These are phyloP conservation scores for Lophotriccus pileatus DNA, from an alignment of 2,797 vertebrate genomes.

Conservation along the genomic window DNA sequence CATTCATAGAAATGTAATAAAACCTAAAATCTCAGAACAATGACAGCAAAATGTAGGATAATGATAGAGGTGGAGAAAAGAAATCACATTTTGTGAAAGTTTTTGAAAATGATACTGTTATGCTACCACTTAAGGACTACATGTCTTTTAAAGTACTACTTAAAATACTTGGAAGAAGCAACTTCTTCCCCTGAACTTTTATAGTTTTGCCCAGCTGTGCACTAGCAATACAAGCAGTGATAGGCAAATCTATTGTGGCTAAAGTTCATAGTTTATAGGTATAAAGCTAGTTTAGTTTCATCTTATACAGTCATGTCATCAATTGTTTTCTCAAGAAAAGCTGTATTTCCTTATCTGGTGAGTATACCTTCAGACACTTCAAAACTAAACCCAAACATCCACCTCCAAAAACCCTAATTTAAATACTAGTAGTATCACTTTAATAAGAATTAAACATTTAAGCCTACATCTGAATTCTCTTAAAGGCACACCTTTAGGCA, in stretches of 20 bases:
- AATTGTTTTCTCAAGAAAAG: background rate
- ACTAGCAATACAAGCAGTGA: background rate
- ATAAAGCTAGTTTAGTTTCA: background rate
- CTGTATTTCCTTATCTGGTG: fast-evolving
- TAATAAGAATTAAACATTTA: background rate
- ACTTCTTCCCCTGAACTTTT: background rate
- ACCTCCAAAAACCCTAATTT: fast-evolving
- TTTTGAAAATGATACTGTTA: background rate
- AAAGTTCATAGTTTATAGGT: background rate
- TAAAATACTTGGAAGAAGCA: background rate
- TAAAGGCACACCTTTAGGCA: background rate
- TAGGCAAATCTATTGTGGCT: background rate
- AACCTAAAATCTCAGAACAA: background rate
- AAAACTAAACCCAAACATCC: background rate
- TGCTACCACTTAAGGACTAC: background rate
- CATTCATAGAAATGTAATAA: background rate
- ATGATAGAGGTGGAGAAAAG: background rate
- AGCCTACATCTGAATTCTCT: background rate
- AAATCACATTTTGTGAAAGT: background rate
- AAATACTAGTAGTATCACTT: background rate
- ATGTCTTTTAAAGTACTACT: background rate
- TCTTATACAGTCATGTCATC: background rate
- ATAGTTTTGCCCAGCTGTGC: background rate
- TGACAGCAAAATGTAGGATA: background rate
- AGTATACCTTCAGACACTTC: background rate